These are phyloP conservation scores for Falco biarmicus DNA, from an alignment of 2,797 vertebrate species.

Conservation along the genomic window DNA sequence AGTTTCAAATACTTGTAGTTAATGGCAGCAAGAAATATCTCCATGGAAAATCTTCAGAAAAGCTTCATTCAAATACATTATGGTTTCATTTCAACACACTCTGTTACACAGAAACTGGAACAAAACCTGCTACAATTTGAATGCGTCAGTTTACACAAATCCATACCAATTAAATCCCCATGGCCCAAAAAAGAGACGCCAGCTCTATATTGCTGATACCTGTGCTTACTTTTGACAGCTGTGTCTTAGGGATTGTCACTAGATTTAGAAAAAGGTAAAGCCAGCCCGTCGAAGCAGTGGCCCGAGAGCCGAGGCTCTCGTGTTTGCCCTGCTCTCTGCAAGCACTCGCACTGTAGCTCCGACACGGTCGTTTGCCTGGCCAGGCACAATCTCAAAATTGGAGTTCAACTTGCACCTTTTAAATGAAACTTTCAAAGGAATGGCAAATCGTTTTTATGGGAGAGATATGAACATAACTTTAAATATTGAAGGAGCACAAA, in stretches of 20 bases:
- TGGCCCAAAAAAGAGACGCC: background rate
- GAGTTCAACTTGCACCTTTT: background rate
- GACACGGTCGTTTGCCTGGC: background rate
- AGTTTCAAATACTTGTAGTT: background rate
- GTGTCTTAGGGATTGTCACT: background rate
- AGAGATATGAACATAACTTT: background rate
- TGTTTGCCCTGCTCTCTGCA: accelerated
- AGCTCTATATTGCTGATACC: background rate
- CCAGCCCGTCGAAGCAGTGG: background rate
- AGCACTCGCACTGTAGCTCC: background rate
- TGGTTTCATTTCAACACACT: background rate
- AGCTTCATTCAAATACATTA: background rate
- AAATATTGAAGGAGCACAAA: background rate
- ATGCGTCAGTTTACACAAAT: background rate
- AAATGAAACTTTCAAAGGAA: accelerated
- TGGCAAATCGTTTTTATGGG: background rate
- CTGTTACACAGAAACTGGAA: background rate
- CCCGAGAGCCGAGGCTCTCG: background rate
- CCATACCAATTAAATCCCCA: background rate
- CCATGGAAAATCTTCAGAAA: background rate
- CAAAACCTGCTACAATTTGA: background rate
- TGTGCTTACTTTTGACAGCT: background rate
- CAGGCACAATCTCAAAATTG: background rate
- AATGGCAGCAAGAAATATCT: background rate
- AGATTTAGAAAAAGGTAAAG: background rate